phyloP scores from a whole-genome alignment of 2,888 invertebrate genomes.

The Caenorhabditis panamensis region DNA sequence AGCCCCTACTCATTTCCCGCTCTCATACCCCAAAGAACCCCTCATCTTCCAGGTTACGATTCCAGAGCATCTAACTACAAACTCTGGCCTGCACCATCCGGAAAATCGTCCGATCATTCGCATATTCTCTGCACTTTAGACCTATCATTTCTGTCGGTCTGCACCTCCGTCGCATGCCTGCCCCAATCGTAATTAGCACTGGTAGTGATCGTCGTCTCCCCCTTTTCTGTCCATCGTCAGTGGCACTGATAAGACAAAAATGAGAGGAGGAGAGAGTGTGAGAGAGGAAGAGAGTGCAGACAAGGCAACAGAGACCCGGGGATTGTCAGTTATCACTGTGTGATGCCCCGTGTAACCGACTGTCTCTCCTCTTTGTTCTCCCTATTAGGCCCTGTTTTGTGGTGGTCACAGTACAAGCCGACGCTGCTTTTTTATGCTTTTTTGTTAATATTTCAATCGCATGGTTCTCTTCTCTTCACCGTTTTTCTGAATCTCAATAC shows the following conservation, averaged over 20 bases:
- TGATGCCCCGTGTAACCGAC: conserved; percentile 12
- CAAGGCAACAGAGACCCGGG: not conserved
- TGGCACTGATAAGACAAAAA: conserved; percentile 19
- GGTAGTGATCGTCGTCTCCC: not conserved
- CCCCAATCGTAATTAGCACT: conserved; percentile 16
- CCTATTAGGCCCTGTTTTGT: conserved; percentile 3
- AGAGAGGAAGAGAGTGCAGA: conserved; percentile 19
- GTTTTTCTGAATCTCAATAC: not conserved
- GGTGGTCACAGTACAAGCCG: conserved; percentile 7
- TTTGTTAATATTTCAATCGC: too few species aligned
- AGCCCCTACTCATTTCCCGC: too few species aligned
- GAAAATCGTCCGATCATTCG: not conserved
- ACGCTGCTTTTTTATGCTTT: too few species aligned
- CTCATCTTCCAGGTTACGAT: too few species aligned
- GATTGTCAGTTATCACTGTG: conserved; percentile 9
- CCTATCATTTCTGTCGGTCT: not conserved
- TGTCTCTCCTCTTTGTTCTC: conserved; percentile 15
- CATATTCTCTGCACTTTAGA: not conserved
- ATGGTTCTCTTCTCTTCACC: not conserved
- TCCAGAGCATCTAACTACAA: too few species aligned
- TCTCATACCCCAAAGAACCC: too few species aligned
- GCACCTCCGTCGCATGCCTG: not conserved
- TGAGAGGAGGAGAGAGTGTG: not conserved
- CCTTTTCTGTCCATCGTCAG: not conserved
- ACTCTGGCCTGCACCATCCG: not conserved